These are phyloP conservation scores for Cryptoblepharus egeriae DNA, from an alignment of 2,797 vertebrate species.

Conservation along the genomic window DNA sequence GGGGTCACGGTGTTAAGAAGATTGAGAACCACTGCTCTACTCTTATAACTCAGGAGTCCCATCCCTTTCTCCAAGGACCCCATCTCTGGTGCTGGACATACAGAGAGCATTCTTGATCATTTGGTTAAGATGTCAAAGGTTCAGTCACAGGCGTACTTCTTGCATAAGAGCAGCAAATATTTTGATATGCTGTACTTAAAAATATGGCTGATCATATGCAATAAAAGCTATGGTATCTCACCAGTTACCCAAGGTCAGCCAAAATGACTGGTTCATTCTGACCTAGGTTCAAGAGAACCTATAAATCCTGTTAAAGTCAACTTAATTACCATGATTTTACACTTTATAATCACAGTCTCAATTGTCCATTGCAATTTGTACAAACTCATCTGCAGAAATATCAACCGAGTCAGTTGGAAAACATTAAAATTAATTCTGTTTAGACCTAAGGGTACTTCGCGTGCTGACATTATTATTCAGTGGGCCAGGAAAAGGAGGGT, in stretches of 20 bases:
- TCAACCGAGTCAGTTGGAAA: not conserved
- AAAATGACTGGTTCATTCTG: not conserved
- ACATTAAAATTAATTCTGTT: slow-evolving; percentile 16
- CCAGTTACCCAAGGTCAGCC: not conserved
- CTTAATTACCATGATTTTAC: slow-evolving; percentile 7
- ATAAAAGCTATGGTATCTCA: not conserved
- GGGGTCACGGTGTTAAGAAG: too few relatives aligned
- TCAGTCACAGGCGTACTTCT: not conserved
- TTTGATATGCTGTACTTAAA: not conserved
- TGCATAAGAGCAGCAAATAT: not conserved
- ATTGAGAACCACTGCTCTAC: too few relatives aligned
- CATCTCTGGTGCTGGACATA: not conserved
- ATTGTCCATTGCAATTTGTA: slow-evolving; percentile 14
- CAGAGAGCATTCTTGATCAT: not conserved
- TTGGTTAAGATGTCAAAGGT: not conserved
- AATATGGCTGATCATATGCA: not conserved
- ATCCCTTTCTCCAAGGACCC: not conserved
- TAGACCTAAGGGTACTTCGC: slow-evolving; percentile 12
- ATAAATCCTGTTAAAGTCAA: not conserved
- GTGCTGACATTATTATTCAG: slow-evolving; percentile 19
- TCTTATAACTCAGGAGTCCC: too few relatives aligned
- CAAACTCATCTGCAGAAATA: slow-evolving; percentile 1
- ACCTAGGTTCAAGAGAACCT: not conserved
- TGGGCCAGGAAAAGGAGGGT: not conserved
- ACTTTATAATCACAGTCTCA: slow-evolving; percentile 1